Evolutionary conservation across 2,113 vertebrate species (phyloP).

Genomic region (Gnathonemus longibarbis): DNA sequence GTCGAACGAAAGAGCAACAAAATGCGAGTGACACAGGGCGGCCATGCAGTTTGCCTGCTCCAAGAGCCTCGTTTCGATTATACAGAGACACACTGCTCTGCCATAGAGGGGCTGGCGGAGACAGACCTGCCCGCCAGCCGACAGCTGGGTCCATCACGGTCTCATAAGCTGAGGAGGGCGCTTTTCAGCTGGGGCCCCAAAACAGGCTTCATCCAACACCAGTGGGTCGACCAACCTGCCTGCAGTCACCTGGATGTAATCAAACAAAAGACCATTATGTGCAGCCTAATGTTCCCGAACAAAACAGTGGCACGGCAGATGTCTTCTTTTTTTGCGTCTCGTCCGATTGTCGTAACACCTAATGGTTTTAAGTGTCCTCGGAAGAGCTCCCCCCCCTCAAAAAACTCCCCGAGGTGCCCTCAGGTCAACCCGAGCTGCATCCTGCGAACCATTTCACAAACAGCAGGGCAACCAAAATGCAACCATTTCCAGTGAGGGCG

Average conservation of each 20-base stretch:
- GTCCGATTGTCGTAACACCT: conserved; percentile 34
- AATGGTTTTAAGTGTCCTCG: conserved; percentile 48
- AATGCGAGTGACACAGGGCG: background rate
- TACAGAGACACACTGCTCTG: background rate
- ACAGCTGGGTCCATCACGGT: background rate
- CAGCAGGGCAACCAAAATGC: background rate
- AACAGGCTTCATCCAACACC: background rate
- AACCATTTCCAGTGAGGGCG: background rate
- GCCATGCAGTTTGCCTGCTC: background rate
- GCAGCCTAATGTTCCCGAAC: conserved; percentile 44
- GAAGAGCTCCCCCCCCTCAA: background rate
- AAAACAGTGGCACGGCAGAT: conserved; percentile 50
- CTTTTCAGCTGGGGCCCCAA: background rate
- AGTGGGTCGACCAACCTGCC: conserved; percentile 1
- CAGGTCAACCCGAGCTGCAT: background rate
- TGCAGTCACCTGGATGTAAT: background rate
- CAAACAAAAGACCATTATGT: conserved; percentile 11
- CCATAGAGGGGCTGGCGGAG: background rate
- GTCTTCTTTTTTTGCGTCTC: conserved; percentile 51
- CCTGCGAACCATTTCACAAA: background rate
- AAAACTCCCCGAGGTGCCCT: background rate
- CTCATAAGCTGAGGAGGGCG: background rate
- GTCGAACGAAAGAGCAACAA: background rate
- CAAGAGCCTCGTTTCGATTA: background rate
- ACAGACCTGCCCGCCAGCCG: background rate